Percentiles rank a stretch among this genome's conserved stretches.
Evolutionary conservation across 2,113 vertebrate species (phyloP).

Genomic region (Stercorarius parasiticus): DNA sequence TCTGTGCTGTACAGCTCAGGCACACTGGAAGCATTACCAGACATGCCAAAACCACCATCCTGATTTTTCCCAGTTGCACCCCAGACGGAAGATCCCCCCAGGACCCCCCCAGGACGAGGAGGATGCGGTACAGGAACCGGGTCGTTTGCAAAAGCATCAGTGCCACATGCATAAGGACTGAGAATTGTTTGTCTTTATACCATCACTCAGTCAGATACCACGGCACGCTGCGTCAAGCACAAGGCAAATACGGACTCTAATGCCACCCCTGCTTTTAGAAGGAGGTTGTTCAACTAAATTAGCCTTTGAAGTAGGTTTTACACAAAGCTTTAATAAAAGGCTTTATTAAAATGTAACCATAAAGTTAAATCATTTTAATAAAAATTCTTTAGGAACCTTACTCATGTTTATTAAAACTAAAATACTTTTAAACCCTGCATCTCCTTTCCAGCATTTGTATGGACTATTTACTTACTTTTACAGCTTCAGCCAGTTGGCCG

Average conservation of each 20-base stretch:
- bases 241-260: background rate
- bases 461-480: background rate
- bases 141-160: background rate
- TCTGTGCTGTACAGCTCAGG: background rate
- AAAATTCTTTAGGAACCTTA: background rate
- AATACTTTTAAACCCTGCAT: background rate
- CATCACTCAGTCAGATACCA: background rate
- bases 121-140: rapidly evolving
- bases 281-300: background rate
- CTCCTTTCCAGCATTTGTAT: background rate
- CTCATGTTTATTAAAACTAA: conserved; percentile 1
- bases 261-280: background rate
- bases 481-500: background rate
- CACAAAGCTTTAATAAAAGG: conserved; percentile 27
- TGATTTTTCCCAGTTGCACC: background rate
- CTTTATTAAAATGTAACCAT: background rate
- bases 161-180: rapidly evolving
- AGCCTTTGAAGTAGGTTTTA: conserved; percentile 35
- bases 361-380: background rate
- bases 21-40: background rate
- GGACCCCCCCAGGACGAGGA: background rate
- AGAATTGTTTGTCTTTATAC: background rate
- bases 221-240: background rate
- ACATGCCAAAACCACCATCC: background rate
- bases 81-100: rapidly evolving